A percentile compares a stretch with the other conserved stretches of the same genome.
These are phyloP conservation scores for Lepidocolaptes lacrymiger DNA, from an alignment of 2,797 vertebrate species.

Conservation along the genomic window DNA sequence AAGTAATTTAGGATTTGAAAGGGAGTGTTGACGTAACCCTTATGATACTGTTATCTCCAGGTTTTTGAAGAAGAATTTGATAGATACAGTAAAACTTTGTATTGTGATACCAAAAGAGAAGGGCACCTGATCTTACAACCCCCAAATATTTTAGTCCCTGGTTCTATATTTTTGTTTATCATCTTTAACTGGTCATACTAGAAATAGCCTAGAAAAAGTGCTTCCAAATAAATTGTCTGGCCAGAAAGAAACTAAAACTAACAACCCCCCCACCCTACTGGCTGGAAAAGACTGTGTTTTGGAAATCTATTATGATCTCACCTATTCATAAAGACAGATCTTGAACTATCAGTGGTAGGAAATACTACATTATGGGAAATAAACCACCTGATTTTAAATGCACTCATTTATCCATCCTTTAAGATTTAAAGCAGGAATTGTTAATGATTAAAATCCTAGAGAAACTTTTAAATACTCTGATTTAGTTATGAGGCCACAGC, in stretches of 20 bases:
- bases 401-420: not conserved
- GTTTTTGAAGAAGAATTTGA: not conserved
- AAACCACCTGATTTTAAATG: not conserved
- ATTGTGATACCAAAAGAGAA: not conserved
- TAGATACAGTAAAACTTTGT: not conserved
- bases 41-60: not conserved
- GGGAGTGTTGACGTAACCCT: not conserved
- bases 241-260: not conserved
- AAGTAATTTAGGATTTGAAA: conserved; percentile 12
- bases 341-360: not conserved
- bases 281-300: not conserved
- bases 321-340: not conserved
- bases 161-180: not conserved
- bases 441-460: not conserved
- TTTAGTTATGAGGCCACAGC: not conserved
- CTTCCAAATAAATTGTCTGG: not conserved
- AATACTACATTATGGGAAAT: not conserved
- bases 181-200: not conserved
- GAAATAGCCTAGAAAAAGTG: not conserved
- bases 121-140: not conserved
- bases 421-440: not conserved
- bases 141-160: not conserved
- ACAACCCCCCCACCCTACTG: not conserved
- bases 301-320: not conserved
- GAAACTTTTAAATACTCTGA: not conserved